Conservation (phyloP, 2,797 vertebrate genomes). For the Poecilia gillii region DNA sequence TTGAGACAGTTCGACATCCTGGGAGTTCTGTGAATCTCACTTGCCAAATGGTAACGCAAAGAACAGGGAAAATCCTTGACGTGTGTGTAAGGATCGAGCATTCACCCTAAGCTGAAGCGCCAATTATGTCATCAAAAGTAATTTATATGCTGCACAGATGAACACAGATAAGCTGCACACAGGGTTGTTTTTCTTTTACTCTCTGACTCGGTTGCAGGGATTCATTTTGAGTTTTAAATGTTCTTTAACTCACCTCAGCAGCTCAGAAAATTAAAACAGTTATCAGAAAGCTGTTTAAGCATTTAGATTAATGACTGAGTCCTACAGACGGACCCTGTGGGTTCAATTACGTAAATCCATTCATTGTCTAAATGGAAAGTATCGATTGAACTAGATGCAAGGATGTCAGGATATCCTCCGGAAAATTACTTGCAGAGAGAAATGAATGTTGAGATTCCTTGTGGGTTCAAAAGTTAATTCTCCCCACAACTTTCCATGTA, state of each 20-base stretch:
- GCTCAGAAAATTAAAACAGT: conserved; percentile 44
- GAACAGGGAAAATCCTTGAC: conserved; percentile 42
- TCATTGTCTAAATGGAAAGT: conserved; percentile 70
- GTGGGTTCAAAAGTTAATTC: not conserved
- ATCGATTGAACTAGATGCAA: conserved; percentile 60
- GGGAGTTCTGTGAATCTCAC: conserved; percentile 9
- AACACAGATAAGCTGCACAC: conserved; percentile 10
- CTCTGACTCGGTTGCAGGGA: conserved; percentile 7
- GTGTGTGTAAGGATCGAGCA: conserved; percentile 4
- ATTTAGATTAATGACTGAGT: conserved; percentile 55
- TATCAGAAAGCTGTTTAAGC: conserved; percentile 58
- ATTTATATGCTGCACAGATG: conserved; percentile 40
- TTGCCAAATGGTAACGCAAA: conserved; percentile 32
- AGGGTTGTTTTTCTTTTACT: conserved; percentile 1
- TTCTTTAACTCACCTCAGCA: conserved; percentile 44
- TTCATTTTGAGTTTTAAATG: conserved; percentile 37
- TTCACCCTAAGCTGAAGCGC: conserved; percentile 25
- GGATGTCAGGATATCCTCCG: conserved; percentile 50
- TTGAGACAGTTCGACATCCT: conserved; percentile 5
- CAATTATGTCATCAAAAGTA: conserved; percentile 22
- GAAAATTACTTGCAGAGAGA: conserved; percentile 39
- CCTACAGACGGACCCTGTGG: conserved; percentile 40
- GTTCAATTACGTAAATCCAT: conserved; percentile 66
- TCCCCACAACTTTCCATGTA: conserved; percentile 7
- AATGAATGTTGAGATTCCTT: conserved; percentile 12